Base-by-base conservation (phyloP, 2,113 vertebrate genomes). In the Limnothrissa miodon region DNA sequence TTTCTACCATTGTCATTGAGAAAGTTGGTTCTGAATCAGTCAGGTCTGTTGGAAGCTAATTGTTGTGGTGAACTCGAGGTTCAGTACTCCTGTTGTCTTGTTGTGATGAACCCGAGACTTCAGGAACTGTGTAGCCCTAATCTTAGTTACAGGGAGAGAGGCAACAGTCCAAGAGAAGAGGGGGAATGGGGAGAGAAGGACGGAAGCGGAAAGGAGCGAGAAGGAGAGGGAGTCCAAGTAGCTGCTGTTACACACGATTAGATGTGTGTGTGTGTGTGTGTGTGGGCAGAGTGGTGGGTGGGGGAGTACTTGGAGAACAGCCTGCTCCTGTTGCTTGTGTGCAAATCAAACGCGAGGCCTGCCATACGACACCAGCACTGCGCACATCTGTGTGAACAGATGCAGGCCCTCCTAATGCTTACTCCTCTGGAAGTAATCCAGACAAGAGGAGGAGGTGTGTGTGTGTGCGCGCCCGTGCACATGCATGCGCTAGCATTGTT, bases 301-400 rank as follows among this genome's bases (percentile, higher is more conserved):
- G 4, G 17, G 1, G 53, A 5, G 48, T 13, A 25, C 7, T 15
- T 8, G n/a, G 11, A 13, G 25, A 70, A 33, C 25, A 33, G n/a
- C 11, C 29, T 33, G 25, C 62, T 70, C 25, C 29, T 36, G 11
- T 33, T 53, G 48, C 8, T 29, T 33, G 62, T 70, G 62, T 70
- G 62, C 36, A 36, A 33, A 36, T 70, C 56, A 59, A 25, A 7
- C 23, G 56, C 23, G 56, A 25, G 56, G 6, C 23, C 56, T 25
- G n/a, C 23, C 56, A 23, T 59, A 59, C 56, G 56, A 25, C 56
- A 59, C 56, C 56, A 59, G 56, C n/a, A 25, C 56, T 4, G 62
- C 13, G 62, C 62, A 70, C 62, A 70, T 70, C 62, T 70, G 62
- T 33, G 29, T 33, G 62, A 70, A 70, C 62, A 70, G 62, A 70